Base-by-base conservation (phyloP, 1,140 invertebrate species). In the Parasteatoda tepidariorum region DNA sequence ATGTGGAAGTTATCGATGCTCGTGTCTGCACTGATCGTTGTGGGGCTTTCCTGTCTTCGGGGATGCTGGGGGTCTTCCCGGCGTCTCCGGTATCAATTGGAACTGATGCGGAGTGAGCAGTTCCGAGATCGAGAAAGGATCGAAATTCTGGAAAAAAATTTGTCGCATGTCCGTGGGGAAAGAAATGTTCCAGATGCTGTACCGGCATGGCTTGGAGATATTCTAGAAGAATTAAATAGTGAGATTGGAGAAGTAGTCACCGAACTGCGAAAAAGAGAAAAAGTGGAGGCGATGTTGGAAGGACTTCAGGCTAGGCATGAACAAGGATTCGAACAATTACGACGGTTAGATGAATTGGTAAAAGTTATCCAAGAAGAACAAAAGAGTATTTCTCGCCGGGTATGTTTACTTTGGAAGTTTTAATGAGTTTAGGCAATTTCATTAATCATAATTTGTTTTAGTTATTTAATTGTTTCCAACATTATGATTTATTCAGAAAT, bases 71-170 rank as follows among this genome's bases (percentile, higher is more conserved):
- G 22, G 13, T 9, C 26, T 18, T 30, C 59, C 26, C 26, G 48
- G 73, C 30, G 59, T 13, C 64, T 79, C n/a, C 62, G 76, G 28
- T n/a, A 31, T 15, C 64, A 79, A 54, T 38, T 79, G 64, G 62
- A 62, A 7, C 24, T 34, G 48, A 28, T 79, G 6, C 41, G 76
- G 6, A 15, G 28, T 9, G 64, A 79, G 22, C 76, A 68, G 48
- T 57, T 41, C 30, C 34, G 62, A 24, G 76, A 79, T 3, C 31
- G 48, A 41, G 62, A 68, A 28, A 24, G 76, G 4, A 67, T 79
- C 13, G 41, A 54, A 15, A 48, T n/a, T 24, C 76, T 79, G 3
- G 76, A 79, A 28, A 54, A 15, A 24, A 76, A 61, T 28, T 11
- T 64, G 55, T n/a, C n/a, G n/a, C 4, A 3, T 30, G 28, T 31